phyloP scores from a whole-genome alignment of 2,888 invertebrate species.

The Lasioglossum villosulum region DNA sequence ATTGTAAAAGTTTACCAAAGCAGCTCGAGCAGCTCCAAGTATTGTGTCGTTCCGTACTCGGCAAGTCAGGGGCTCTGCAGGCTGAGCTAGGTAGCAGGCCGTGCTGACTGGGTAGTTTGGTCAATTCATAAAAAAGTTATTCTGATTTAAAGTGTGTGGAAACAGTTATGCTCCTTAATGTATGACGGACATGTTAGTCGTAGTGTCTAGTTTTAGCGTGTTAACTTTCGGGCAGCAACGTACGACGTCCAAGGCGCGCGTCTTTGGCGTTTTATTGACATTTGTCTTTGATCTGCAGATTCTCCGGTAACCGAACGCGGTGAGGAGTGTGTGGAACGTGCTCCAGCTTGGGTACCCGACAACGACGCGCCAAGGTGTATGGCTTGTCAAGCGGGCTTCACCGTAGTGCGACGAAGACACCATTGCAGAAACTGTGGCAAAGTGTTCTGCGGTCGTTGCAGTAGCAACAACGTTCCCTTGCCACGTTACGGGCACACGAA shows the following conservation, averaged over 20 bases:
- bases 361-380: constrained; percentile 96
- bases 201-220: neutral
- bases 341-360: constrained; percentile 98
- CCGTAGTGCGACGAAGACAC: constrained; percentile 96
- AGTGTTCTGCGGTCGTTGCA: constrained; percentile 97
- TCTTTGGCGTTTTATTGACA: neutral
- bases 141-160: too few species aligned
- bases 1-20: too few species aligned
- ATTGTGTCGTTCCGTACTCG: too few species aligned
- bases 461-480: constrained; percentile 95
- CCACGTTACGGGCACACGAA: constrained; percentile 96
- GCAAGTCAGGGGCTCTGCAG: too few species aligned
- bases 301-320: constrained; percentile 81
- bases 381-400: constrained; percentile 96
- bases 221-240: neutral
- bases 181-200: too few species aligned
- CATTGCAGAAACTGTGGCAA: constrained; percentile 99
- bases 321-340: constrained; percentile 84
- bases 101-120: too few species aligned
- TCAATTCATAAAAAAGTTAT: too few species aligned
- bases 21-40: too few species aligned
- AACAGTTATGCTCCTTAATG: too few species aligned
- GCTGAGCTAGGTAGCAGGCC: too few species aligned
- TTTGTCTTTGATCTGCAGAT: constrained; percentile 62
- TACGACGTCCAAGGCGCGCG: too few species aligned